phyloP scores from a whole-genome alignment of 2,888 invertebrate species.

The Morinoia aosen region DNA sequence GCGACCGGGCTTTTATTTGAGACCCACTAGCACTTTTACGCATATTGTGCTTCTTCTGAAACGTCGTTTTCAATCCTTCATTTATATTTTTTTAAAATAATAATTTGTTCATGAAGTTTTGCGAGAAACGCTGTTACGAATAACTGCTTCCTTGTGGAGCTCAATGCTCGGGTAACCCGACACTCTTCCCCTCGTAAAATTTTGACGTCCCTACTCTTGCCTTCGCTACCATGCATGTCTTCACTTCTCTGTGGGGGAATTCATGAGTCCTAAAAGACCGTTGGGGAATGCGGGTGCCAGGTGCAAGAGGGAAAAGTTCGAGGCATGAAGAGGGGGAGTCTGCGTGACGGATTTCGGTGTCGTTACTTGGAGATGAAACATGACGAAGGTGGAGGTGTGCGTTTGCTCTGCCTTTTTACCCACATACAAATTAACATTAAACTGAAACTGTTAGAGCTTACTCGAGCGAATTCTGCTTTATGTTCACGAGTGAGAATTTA shows the following conservation, averaged over 20 bases:
- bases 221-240: background rate
- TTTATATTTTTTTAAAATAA: background rate
- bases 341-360: background rate
- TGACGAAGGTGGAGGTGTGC: background rate
- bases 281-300: background rate
- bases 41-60: background rate
- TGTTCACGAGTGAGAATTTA: too few relatives aligned
- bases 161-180: background rate
- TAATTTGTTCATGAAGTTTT: background rate
- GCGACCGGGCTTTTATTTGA: background rate
- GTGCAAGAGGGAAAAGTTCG: slow-evolving; percentile 14
- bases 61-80: background rate
- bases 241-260: background rate
- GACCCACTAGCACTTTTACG: background rate
- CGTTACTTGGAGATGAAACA: background rate
- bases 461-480: too few relatives aligned
- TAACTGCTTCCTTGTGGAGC: background rate
- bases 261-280: slow-evolving; percentile 23
- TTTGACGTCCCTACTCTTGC: background rate
- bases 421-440: background rate
- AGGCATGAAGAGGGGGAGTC: background rate
- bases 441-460: too few relatives aligned
- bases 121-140: background rate
- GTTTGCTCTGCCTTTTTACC: background rate
- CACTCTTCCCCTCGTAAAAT: background rate